A percentile compares a stretch with the other conserved stretches of the same genome.
Conservation (phyloP, 2,797 vertebrate species). For the Anabacerthia variegaticeps region DNA sequence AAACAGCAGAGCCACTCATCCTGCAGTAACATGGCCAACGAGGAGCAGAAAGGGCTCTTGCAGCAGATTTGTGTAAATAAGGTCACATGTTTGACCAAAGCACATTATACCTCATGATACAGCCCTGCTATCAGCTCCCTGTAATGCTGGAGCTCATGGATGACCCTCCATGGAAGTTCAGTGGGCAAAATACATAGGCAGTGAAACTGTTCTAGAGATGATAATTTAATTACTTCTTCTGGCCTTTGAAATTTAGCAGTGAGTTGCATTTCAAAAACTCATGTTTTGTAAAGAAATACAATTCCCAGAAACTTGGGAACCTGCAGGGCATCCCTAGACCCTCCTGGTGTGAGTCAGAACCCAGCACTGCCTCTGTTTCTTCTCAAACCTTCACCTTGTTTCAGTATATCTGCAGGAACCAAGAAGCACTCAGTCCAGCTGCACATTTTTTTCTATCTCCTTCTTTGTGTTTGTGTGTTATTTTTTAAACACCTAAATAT, state of each 20-base stretch:
- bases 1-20: not conserved
- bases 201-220: not conserved
- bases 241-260: not conserved
- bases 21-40: rapidly evolving
- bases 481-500: not conserved
- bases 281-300: not conserved
- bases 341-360: not conserved
- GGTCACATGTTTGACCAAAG: not conserved
- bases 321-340: not conserved
- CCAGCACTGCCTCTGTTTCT: not conserved
- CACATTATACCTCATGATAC: not conserved
- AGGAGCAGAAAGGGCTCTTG: not conserved
- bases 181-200: not conserved
- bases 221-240: not conserved
- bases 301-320: not conserved
- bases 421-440: not conserved
- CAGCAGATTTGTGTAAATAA: not conserved
- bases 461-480: not conserved
- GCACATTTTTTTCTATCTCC: not conserved
- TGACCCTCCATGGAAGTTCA: not conserved
- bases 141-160: rapidly evolving
- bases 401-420: not conserved
- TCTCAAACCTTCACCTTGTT: not conserved
- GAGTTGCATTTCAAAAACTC: not conserved
- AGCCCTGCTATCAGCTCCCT: not conserved